phyloP scores from a whole-genome alignment of 2,113 vertebrate genomes.

The Aspidoscelis tigris region DNA sequence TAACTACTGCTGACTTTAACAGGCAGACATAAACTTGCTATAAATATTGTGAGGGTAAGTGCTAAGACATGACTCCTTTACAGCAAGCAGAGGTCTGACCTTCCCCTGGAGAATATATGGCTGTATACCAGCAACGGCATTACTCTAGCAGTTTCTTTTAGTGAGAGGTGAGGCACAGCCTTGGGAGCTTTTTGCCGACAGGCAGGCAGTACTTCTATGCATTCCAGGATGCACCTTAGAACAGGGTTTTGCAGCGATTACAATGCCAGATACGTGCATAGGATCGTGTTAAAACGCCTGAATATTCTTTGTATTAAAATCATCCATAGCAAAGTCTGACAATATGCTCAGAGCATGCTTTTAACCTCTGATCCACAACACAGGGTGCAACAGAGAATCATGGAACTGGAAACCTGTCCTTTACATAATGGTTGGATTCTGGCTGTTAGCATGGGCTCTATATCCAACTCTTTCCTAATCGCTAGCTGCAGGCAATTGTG shows the following conservation, averaged over 20 bases:
- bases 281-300: neutral
- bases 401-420: neutral
- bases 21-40: slow-evolving; percentile 69
- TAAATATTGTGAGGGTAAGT: slow-evolving; percentile 69
- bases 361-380: neutral
- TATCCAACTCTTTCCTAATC: neutral
- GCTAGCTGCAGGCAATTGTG: neutral
- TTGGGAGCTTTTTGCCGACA: neutral
- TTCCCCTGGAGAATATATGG: slow-evolving; percentile 60
- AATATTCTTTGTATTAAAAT: neutral
- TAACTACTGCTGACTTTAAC: slow-evolving; percentile 68
- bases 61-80: slow-evolving; percentile 69
- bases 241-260: neutral
- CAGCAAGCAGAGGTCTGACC: slow-evolving; percentile 69
- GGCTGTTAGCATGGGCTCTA: neutral
- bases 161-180: neutral
- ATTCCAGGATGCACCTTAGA: neutral
- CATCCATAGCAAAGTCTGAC: neutral
- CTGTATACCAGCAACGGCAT: slow-evolving; percentile 52
- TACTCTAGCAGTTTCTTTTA: slow-evolving; percentile 25
- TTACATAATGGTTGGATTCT: neutral
- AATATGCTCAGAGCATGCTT: neutral
- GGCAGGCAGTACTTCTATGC: neutral
- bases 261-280: neutral
- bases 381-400: neutral